Evolutionary conservation across 2,113 vertebrate genomes (phyloP).

Genomic region (Cairina moschata): DNA sequence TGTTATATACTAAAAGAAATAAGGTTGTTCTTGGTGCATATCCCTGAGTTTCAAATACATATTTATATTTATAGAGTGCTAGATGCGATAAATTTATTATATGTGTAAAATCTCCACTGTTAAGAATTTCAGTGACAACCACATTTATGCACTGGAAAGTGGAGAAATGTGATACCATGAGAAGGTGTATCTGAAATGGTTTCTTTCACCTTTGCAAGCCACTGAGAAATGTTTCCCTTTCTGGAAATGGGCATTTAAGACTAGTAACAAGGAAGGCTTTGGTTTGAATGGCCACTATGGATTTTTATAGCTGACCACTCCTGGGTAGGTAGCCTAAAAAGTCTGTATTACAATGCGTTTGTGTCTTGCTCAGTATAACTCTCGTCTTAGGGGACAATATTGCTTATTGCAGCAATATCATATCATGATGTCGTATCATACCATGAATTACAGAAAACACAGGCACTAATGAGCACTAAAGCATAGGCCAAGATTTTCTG

Average conservation of each 20-base stretch:
- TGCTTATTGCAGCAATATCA: not conserved
- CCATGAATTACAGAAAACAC: slow-evolving; percentile 1
- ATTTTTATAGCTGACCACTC: not conserved
- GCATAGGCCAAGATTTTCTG: not conserved
- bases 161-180: not conserved
- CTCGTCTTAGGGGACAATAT: not conserved
- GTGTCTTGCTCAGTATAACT: not conserved
- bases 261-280: not conserved
- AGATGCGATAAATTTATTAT: not conserved
- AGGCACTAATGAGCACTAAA: not conserved
- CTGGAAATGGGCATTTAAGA: not conserved
- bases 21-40: not conserved
- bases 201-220: not conserved
- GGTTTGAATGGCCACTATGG: not conserved
- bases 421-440: not conserved
- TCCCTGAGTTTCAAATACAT: not conserved
- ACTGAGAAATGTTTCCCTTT: not conserved
- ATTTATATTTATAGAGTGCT: not conserved
- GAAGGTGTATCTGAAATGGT: not conserved
- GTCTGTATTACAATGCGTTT: not conserved
- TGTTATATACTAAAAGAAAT: not conserved
- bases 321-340: not conserved
- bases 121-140: not conserved
- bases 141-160: not conserved
- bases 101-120: slow-evolving; percentile 8